Evolutionary conservation across 2,797 vertebrate species (phyloP).

Genomic region (Mus spretus): DNA sequence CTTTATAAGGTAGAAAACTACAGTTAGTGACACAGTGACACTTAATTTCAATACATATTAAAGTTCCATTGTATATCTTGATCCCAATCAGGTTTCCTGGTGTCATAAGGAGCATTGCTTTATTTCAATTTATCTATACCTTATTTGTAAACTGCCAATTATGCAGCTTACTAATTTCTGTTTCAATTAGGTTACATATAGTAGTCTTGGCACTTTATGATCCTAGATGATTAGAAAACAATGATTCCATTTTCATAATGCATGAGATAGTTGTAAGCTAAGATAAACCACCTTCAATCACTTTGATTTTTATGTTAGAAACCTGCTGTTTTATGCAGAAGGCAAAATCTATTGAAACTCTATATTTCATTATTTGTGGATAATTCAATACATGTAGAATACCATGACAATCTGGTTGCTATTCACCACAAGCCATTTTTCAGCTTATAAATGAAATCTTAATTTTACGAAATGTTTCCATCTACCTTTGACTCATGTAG

Average conservation of each 20-base stretch:
- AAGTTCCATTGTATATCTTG: not conserved
- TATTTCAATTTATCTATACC: conserved; percentile 35
- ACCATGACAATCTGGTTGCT: conserved; percentile 29
- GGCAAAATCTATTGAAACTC: not conserved
- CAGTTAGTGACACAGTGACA: conserved; percentile 5
- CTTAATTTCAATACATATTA: not conserved
- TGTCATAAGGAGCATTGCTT: not conserved
- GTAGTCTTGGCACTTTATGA: not conserved
- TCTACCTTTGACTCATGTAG: conserved; percentile 52
- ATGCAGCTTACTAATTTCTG: conserved; percentile 52
- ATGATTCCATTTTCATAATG: conserved; percentile 6
- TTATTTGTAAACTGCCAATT: conserved; percentile 42
- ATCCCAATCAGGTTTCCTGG: not conserved
- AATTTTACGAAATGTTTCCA: conserved; percentile 67
- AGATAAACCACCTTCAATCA: not conserved
- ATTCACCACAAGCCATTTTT: conserved; percentile 67
- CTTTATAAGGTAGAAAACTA: conserved; percentile 57
- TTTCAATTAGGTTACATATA: conserved; percentile 38
- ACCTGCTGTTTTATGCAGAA: not conserved
- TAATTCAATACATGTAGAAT: conserved; percentile 50
- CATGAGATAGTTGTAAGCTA: not conserved
- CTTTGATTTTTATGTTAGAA: conserved; percentile 31
- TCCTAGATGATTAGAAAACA: not conserved
- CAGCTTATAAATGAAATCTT: conserved; percentile 59
- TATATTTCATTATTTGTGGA: conserved; percentile 31